A percentile compares a stretch with the other conserved stretches of the same genome.
Conservation (phyloP, 2,113 vertebrate species). For the Hemiscyllium ocellatum region DNA sequence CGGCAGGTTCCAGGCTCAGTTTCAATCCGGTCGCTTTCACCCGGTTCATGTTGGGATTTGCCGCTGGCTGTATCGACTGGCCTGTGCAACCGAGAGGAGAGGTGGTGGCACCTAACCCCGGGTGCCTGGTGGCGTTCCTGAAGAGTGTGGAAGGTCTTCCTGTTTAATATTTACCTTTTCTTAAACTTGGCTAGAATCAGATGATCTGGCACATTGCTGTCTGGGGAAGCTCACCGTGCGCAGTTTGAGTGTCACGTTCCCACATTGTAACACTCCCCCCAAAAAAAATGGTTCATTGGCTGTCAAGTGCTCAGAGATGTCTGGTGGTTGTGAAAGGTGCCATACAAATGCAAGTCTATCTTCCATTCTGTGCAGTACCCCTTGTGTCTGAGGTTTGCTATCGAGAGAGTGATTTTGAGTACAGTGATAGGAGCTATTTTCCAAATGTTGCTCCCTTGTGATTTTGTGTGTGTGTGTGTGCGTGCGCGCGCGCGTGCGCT, state of each 20-base stretch:
- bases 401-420: no score
- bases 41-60: not conserved
- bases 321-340: no score
- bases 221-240: not conserved
- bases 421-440: no score
- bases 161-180: not conserved
- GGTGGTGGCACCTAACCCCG: not conserved
- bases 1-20: not conserved
- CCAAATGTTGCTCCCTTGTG: no score
- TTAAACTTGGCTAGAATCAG: not conserved
- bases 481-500: not conserved
- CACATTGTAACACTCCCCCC: not conserved
- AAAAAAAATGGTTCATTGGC: no score
- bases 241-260: not conserved
- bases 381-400: no score
- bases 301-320: no score
- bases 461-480: not conserved
- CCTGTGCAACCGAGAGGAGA: not conserved
- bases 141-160: not conserved
- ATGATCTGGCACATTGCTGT: not conserved
- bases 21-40: not conserved
- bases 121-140: not conserved
- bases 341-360: no score
- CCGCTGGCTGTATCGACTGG: not conserved
- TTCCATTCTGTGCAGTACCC: no score